These are phyloP conservation scores for Potamarius usumacintae DNA, from an alignment of 2,113 vertebrate species.

Conservation along the genomic window DNA sequence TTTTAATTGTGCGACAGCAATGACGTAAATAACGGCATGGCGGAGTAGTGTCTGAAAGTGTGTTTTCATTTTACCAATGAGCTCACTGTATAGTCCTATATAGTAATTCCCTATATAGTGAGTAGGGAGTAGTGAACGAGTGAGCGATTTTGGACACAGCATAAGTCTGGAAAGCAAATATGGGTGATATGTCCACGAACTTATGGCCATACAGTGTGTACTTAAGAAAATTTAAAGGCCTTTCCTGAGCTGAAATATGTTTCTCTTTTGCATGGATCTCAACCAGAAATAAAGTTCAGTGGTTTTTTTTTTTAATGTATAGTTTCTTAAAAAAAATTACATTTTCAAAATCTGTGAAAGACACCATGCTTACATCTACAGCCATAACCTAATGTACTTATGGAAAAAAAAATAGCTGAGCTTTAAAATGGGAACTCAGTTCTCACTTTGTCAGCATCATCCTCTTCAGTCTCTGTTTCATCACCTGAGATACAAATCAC, in stretches of 20 bases:
- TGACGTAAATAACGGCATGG: too few species aligned
- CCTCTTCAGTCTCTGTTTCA: background rate
- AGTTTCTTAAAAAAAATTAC: too few species aligned
- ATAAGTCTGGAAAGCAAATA: too few species aligned
- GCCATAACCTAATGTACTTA: background rate
- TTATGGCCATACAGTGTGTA: background rate
- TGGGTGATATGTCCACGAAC: too few species aligned
- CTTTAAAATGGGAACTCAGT: background rate
- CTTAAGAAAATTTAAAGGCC: background rate
- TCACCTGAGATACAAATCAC: background rate
- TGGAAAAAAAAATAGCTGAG: background rate
- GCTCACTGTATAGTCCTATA: too few species aligned
- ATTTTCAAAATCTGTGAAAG: background rate
- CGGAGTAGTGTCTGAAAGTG: too few species aligned
- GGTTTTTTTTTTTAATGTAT: too few species aligned
- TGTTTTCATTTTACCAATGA: too few species aligned
- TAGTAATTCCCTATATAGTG: too few species aligned
- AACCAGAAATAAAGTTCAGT: background rate
- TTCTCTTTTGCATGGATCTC: background rate
- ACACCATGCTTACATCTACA: background rate
- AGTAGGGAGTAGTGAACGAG: too few species aligned
- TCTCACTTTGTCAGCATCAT: background rate
- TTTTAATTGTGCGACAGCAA: too few species aligned
- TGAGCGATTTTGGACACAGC: too few species aligned
- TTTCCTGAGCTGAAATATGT: background rate